Conservation (phyloP, 2,888 invertebrate species). For the Neocrepidodera transversa region DNA sequence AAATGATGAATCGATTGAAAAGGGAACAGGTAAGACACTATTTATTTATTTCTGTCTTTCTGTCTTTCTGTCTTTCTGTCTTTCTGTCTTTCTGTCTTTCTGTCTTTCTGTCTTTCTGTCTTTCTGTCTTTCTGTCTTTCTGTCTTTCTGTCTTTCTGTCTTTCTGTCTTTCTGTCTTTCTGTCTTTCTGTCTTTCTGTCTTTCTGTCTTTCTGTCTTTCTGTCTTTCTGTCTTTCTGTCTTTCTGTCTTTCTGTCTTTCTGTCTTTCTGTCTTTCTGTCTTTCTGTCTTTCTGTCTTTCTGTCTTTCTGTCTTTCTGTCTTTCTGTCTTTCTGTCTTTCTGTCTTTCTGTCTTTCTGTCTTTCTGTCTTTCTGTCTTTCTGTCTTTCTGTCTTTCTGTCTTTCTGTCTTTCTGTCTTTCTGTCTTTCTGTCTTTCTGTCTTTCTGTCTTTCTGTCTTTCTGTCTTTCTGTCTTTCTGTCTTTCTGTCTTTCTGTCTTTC, state of each 20-base stretch:
- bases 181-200: slow-evolving; percentile 24
- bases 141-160: slow-evolving; percentile 24
- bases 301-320: slow-evolving; percentile 25
- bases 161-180: slow-evolving; percentile 26
- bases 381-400: slow-evolving; percentile 24
- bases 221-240: slow-evolving; percentile 25
- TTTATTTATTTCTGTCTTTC: not conserved
- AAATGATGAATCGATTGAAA: slow-evolving; percentile 15
- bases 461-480: slow-evolving; percentile 18
- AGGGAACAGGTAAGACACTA: slow-evolving; percentile 3
- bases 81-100: slow-evolving; percentile 25
- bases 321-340: slow-evolving; percentile 27
- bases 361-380: slow-evolving; percentile 20
- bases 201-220: slow-evolving; percentile 25
- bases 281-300: slow-evolving; percentile 27
- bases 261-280: slow-evolving; percentile 24
- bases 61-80: slow-evolving; percentile 23
- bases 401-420: slow-evolving; percentile 22
- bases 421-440: slow-evolving; percentile 26
- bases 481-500: slow-evolving; percentile 26
- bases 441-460: slow-evolving; percentile 19
- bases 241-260: slow-evolving; percentile 26
- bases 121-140: slow-evolving; percentile 25
- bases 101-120: slow-evolving; percentile 25
- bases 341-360: slow-evolving; percentile 22